Percentiles rank a stretch among this genome's conserved stretches.
Evolutionary conservation across 2,113 vertebrate species (phyloP).

Genomic region (Vombatus ursinus): DNA sequence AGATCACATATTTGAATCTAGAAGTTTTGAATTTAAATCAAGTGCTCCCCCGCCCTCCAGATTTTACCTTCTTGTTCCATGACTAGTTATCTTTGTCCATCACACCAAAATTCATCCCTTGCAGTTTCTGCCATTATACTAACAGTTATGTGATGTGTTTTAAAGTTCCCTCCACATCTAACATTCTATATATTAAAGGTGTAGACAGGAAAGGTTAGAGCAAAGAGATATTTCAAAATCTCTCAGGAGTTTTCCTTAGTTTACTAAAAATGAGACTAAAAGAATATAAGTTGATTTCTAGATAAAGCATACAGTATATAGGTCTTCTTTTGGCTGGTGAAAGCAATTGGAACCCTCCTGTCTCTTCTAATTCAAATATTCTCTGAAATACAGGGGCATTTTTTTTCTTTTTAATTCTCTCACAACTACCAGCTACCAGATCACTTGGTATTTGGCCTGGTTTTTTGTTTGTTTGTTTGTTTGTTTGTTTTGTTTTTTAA

Average conservation of each 20-base stretch:
- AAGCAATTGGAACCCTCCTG: not conserved
- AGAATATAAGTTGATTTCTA: not conserved
- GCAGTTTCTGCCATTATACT: not conserved
- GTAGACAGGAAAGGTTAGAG: not conserved
- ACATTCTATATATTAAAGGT: not conserved
- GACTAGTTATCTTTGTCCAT: not conserved
- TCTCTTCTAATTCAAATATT: not conserved
- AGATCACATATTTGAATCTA: not conserved
- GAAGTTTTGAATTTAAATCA: not conserved
- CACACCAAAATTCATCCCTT: not conserved
- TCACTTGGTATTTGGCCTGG: not conserved
- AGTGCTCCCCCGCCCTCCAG: not conserved
- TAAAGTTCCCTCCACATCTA: not conserved
- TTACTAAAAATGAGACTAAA: not conserved
- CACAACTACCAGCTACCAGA: not conserved
- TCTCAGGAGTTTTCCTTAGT: not conserved
- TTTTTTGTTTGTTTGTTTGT: no score
- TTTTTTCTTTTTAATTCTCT: not conserved
- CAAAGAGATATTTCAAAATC: not conserved
- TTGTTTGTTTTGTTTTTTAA: not conserved
- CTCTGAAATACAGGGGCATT: not conserved
- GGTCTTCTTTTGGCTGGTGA: not conserved
- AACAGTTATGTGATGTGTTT: not conserved
- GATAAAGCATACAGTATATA: not conserved
- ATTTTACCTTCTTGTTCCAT: not conserved